Base-by-base conservation (phyloP, 2,797 vertebrate genomes). In the Halcyon badia region DNA sequence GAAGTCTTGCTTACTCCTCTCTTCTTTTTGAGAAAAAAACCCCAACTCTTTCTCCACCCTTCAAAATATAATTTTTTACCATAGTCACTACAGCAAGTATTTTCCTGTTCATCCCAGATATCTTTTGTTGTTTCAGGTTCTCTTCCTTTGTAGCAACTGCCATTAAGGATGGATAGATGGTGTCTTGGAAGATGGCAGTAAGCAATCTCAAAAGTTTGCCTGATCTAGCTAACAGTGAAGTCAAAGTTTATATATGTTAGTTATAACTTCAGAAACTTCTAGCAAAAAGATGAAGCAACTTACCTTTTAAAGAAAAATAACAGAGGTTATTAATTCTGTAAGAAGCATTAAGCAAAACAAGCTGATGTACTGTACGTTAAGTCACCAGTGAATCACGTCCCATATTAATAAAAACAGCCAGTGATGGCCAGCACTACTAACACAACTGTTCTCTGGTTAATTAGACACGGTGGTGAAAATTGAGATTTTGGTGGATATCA, bases 341-440 rank as follows among this genome's bases (percentile, higher is more conserved):
- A 91, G 58, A 77, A 85, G 48, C 8, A 42, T 54, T 25, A 92
- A 56, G 39, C 16, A 65, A 89, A 94, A 72, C 10, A 91, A 89
- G n/a, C 8, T 62, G 58, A 35, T 62, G 26, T 66, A 65, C 54
- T 3, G 4, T 64, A 65, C 72, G 33, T 84, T 91, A 54, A 79
- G 19, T 26, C 42, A 89, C 39, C 37, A 89, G 18, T 72, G 42
- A 94, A 92, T 70, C 48, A 76, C 30, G 69, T 46, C 17, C 4
- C n/a, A 58, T 73, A 62, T 28, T 66, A 66, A 94, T 62, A 76
- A 72, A 94, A 83, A 78, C 8, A 64, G 6, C n/a, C 37, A 83
- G n/a, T 58, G 16, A 8, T 65, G 9, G 25, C 19, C 66, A 84
- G 25, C 28, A 49, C 33, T 58, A 42, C 26, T 69, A 64, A 69